Evolutionary conservation across 1,140 invertebrate genomes (phyloP).

Genomic region (Linepithema humile): DNA sequence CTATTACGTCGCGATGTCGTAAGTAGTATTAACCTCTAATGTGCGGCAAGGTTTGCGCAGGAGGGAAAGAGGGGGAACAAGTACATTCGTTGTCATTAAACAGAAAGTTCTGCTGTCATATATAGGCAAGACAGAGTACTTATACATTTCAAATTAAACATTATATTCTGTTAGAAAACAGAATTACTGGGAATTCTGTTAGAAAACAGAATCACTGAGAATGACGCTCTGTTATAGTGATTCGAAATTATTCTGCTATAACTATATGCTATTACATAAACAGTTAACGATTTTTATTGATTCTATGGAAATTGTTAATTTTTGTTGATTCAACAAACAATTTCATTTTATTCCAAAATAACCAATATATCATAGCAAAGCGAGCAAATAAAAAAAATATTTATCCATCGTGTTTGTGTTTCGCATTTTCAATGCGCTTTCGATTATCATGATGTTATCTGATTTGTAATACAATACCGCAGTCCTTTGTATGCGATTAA

Average conservation of each 20-base stretch:
- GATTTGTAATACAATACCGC: not conserved
- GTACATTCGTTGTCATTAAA: not conserved
- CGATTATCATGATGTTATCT: not conserved
- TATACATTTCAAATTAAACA: not conserved
- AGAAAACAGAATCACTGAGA: not conserved
- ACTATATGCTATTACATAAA: too few relatives aligned
- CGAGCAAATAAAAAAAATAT: constrained; percentile 4
- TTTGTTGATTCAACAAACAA: not conserved
- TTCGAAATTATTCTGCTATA: too few relatives aligned
- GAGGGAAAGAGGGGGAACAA: too few relatives aligned
- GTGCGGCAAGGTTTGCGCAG: not conserved
- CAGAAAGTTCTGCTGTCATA: not conserved
- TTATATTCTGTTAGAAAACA: not conserved
- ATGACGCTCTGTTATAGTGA: too few relatives aligned
- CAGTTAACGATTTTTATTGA: too few relatives aligned
- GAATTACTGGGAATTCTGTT: not conserved
- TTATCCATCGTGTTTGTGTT: not conserved
- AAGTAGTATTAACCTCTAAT: not conserved
- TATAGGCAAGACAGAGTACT: too few relatives aligned
- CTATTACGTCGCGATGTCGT: not conserved
- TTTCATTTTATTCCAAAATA: not conserved
- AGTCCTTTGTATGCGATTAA: not conserved
- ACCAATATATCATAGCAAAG: too few relatives aligned
- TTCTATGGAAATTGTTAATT: too few relatives aligned
- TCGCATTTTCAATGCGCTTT: not conserved